phyloP scores from a whole-genome alignment of 2,797 vertebrate genomes.

The Synanceia verrucosa region DNA sequence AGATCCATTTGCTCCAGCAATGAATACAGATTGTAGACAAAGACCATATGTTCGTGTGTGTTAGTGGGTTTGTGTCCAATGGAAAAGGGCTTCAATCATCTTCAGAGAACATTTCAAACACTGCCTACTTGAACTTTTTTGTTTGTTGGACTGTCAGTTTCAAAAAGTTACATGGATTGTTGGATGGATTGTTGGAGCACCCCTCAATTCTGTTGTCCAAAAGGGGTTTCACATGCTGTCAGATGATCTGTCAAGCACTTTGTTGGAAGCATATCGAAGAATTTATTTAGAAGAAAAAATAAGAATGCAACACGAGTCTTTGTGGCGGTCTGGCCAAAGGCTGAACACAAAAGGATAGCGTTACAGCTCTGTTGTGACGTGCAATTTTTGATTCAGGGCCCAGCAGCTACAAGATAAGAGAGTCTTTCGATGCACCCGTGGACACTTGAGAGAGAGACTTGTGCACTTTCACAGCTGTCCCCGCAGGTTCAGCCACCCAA shows the following conservation, averaged over 20 bases:
- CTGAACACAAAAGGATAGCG: slow-evolving; percentile 11
- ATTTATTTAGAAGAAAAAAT: background rate
- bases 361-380: slow-evolving; percentile 7
- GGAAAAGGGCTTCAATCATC: background rate
- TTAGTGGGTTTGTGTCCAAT: background rate
- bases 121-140: background rate
- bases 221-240: background rate
- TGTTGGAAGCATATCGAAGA: background rate
- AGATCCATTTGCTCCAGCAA: background rate
- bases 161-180: background rate
- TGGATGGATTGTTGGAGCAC: background rate
- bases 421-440: background rate
- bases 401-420: slow-evolving; percentile 26
- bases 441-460: background rate
- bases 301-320: background rate
- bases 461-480: slow-evolving; percentile 7
- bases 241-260: background rate
- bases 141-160: background rate
- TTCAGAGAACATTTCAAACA: background rate
- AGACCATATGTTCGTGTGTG: background rate
- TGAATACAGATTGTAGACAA: background rate
- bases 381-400: slow-evolving; percentile 17
- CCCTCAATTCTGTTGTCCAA: background rate
- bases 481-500: slow-evolving; percentile 41
- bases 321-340: background rate